Conservation (phyloP, 2,888 invertebrate species). For the Caenorhabditis sp. region DNA sequence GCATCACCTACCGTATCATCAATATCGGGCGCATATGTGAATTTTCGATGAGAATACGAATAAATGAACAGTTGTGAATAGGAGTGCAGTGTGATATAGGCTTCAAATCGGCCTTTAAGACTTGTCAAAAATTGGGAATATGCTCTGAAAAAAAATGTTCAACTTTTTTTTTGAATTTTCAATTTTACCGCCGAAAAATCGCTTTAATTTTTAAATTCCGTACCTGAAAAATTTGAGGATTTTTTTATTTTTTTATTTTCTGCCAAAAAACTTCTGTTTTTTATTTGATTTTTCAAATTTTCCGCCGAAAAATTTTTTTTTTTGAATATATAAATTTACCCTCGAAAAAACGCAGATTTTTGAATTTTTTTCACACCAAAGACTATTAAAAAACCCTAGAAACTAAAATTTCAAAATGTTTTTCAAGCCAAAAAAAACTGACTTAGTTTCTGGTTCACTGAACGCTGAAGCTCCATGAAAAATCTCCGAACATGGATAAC, state of each 20-base stretch:
- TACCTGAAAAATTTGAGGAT: too few species aligned
- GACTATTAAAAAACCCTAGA: too few species aligned
- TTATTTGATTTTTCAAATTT: too few species aligned
- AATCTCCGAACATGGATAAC: constrained; percentile 68
- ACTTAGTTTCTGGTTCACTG: constrained; percentile 68
- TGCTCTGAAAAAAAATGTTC: constrained; percentile 44
- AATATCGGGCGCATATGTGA: constrained; percentile 65
- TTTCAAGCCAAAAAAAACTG: background rate
- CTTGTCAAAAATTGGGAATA: constrained; percentile 59
- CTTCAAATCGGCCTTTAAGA: constrained; percentile 58
- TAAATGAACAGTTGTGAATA: constrained; percentile 69
- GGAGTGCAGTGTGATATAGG: constrained; percentile 68
- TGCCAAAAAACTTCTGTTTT: too few species aligned
- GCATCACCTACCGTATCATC: constrained; percentile 65
- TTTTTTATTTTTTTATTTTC: too few species aligned
- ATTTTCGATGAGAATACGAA: constrained; percentile 65
- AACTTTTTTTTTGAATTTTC: background rate
- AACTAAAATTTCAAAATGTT: background rate
- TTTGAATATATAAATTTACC: too few species aligned
- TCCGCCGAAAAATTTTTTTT: too few species aligned
- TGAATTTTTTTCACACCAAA: too few species aligned
- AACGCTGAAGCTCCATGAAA: constrained; percentile 66
- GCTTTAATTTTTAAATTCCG: too few species aligned
- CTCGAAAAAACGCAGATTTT: too few species aligned
- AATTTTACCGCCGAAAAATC: background rate